These are phyloP conservation scores for Orchesella flavescens DNA, from an alignment of 2,888 invertebrate genomes.

Conservation along the genomic window DNA sequence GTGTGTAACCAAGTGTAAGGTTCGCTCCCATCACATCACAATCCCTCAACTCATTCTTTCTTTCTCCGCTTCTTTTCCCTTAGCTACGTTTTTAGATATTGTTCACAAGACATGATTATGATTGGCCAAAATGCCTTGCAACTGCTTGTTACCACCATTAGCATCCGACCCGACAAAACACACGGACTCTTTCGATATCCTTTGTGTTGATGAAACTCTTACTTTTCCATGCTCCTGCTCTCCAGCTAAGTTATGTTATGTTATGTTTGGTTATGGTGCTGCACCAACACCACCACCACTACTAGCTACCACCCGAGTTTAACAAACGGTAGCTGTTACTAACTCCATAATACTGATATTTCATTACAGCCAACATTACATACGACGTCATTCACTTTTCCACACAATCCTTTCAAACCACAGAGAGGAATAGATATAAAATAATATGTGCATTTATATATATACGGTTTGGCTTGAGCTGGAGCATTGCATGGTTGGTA, in stretches of 20 bases:
- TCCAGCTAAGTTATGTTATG: background rate
- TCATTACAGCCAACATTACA: background rate
- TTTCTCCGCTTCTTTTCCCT: constrained; percentile 66
- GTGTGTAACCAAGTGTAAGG: constrained; percentile 65
- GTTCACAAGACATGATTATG: constrained; percentile 72
- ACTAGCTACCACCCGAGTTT: no score
- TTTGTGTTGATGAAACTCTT: background rate
- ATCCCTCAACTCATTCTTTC: constrained; percentile 42
- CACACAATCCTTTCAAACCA: constrained; percentile 49
- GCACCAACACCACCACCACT: no score
- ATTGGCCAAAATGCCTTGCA: constrained; percentile 72
- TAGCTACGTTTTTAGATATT: constrained; percentile 67
- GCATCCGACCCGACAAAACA: constrained; percentile 71
- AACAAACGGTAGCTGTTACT: background rate
- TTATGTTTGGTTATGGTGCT: background rate
- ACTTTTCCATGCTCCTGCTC: background rate
- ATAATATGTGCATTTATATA: no score
- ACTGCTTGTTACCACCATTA: constrained; percentile 72
- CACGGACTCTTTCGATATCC: constrained; percentile 53
- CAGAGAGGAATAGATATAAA: constrained; percentile 52
- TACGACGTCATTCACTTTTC: no score
- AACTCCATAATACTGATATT: constrained; percentile 49
- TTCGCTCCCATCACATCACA: no score
- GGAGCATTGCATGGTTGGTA: no score
- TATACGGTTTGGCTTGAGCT: no score